These are phyloP conservation scores for Squalus acanthias DNA, from an alignment of 2,797 vertebrate species.

Conservation along the genomic window DNA sequence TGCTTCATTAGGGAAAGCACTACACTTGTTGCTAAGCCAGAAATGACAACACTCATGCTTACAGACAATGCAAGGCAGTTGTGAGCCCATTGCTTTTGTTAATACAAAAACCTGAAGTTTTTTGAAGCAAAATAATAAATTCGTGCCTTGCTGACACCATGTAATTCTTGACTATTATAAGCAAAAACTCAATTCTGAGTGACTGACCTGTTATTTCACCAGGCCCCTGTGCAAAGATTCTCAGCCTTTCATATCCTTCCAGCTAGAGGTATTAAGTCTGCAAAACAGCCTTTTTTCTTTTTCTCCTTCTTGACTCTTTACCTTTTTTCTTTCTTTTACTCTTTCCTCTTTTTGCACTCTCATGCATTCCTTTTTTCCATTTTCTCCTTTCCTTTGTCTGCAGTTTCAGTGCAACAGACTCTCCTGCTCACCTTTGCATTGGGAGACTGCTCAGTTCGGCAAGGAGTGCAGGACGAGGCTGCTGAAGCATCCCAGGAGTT, in stretches of 20 bases:
- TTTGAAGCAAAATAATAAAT: neutral
- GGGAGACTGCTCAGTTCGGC: neutral
- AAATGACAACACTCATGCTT: neutral
- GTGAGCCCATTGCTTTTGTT: neutral
- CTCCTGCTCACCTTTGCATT: neutral
- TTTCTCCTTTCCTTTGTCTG: neutral
- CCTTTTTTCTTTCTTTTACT: neutral
- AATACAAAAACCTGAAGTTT: neutral
- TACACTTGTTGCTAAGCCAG: neutral
- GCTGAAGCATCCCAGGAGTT: neutral
- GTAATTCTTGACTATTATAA: neutral
- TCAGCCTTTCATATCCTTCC: neutral
- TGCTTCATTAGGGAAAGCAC: neutral
- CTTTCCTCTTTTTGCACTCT: neutral
- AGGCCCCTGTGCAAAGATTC: neutral
- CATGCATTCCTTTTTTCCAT: neutral
- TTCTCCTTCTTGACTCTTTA: neutral
- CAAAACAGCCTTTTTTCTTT: neutral
- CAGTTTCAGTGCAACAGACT: neutral
- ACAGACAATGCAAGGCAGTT: neutral
- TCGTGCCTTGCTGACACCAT: neutral
- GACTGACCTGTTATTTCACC: neutral
- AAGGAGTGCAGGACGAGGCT: neutral
- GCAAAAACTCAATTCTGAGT: neutral
- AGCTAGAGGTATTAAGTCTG: neutral